phyloP scores from a whole-genome alignment of 2,888 invertebrate species.

The Teleogryllus oceanicus region DNA sequence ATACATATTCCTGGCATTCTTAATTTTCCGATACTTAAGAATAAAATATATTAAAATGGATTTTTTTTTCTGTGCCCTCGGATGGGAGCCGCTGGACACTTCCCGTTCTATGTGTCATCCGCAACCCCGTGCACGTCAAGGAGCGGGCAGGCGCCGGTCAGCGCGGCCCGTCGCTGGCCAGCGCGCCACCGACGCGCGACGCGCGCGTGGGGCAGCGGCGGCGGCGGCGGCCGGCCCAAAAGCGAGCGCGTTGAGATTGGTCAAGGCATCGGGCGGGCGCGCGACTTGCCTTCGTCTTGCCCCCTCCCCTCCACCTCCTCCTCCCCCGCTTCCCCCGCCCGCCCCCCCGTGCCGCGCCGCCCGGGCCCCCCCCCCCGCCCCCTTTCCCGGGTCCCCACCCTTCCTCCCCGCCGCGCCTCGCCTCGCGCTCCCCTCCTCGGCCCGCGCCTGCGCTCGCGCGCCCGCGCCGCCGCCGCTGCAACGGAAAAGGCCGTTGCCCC shows the following conservation, averaged over 20 bases:
- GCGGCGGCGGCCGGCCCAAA: slow-evolving; percentile 22
- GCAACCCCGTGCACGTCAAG: too few relatives aligned
- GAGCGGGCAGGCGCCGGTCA: too few relatives aligned
- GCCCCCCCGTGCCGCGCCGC: neutral
- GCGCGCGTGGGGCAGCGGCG: neutral
- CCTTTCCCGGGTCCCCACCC: neutral
- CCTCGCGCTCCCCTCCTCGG: neutral
- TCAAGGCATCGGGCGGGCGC: slow-evolving; percentile 23
- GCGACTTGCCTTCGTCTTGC: neutral
- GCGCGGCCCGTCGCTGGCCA: too few relatives aligned
- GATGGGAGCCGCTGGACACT: too few relatives aligned
- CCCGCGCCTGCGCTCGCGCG: neutral
- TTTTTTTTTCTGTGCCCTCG: too few relatives aligned
- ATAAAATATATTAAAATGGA: too few relatives aligned
- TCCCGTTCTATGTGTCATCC: too few relatives aligned
- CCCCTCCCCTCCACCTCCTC: neutral
- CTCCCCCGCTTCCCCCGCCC: neutral
- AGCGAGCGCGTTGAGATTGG: slow-evolving; percentile 31
- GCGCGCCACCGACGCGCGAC: neutral
- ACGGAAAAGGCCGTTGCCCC: slow-evolving; percentile 29
- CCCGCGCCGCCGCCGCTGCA: neutral
- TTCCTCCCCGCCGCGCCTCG: neutral
- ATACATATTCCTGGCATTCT: too few relatives aligned
- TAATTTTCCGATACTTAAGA: too few relatives aligned
- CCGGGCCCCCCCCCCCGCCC: neutral